A percentile compares a stretch with the other conserved stretches of the same genome.
phyloP scores from a whole-genome alignment of 1,140 invertebrate genomes.

The Sycobia sp. region DNA sequence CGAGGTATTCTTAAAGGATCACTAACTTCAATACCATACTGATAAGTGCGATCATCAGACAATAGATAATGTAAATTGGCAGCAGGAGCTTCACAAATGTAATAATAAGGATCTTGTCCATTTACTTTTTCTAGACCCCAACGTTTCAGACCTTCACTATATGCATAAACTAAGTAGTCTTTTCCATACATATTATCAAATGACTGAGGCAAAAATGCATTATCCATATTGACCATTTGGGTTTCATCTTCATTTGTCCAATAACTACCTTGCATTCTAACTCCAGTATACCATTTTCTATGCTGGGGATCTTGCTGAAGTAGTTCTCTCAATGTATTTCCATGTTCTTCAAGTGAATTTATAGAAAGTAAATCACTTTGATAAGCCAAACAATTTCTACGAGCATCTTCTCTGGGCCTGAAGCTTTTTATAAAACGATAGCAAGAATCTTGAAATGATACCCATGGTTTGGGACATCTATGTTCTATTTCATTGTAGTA shows the following conservation, averaged over 20 bases:
- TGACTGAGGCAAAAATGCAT: slow-evolving; percentile 77
- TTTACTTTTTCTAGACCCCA: slow-evolving; percentile 85
- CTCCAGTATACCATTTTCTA: slow-evolving; percentile 84
- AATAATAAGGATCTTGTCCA: slow-evolving; percentile 76
- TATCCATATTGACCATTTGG: slow-evolving; percentile 78
- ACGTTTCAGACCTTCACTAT: slow-evolving; percentile 71
- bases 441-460: slow-evolving; percentile 76
- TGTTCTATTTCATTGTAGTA: slow-evolving; percentile 50
- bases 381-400: slow-evolving; percentile 79
- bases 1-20: slow-evolving; percentile 81
- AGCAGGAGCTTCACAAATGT: slow-evolving; percentile 86
- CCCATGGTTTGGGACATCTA: slow-evolving; percentile 83
- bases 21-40: slow-evolving; percentile 78
- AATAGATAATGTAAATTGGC: slow-evolving; percentile 69
- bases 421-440: slow-evolving; percentile 88
- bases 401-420: slow-evolving; percentile 77
- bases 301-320: slow-evolving; percentile 83
- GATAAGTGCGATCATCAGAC: slow-evolving; percentile 79
- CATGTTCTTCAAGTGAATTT: slow-evolving; percentile 83
- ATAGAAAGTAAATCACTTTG: slow-evolving; percentile 81
- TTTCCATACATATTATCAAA: slow-evolving; percentile 55
- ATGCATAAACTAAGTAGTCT: slow-evolving; percentile 72
- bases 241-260: slow-evolving; percentile 87
- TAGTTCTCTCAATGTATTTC: slow-evolving; percentile 80
- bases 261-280: slow-evolving; percentile 71